Conservation (phyloP, 2,888 invertebrate genomes). For the Xanthostigma xanthostigma region DNA sequence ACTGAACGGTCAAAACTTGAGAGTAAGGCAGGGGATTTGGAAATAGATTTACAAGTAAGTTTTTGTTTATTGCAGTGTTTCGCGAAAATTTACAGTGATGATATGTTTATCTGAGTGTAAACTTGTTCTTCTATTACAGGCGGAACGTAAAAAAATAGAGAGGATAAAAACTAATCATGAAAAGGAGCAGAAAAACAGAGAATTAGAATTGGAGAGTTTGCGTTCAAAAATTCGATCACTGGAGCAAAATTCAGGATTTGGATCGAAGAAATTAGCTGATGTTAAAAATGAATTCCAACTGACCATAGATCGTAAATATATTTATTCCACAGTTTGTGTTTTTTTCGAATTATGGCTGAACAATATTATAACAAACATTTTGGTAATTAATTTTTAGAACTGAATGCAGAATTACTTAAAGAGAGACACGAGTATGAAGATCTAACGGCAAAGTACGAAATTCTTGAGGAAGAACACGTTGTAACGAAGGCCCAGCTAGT, state of each 20-base stretch:
- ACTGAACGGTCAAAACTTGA: conserved; percentile 47
- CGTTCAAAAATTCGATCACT: conserved; percentile 56
- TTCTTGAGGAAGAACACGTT: conserved; percentile 71
- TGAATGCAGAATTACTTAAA: conserved; percentile 48
- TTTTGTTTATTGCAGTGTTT: conserved; percentile 16
- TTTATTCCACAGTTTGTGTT: conserved; percentile 11
- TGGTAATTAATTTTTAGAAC: conserved; percentile 31
- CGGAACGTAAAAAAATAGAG: conserved; percentile 50
- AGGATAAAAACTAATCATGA: conserved; percentile 51
- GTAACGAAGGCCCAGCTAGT: conserved; percentile 68
- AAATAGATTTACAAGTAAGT: conserved; percentile 39
- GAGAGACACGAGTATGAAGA: conserved; percentile 65
- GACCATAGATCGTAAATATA: conserved; percentile 48
- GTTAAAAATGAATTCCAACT: conserved; percentile 52
- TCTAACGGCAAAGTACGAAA: conserved; percentile 67
- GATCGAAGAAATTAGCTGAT: conserved; percentile 48
- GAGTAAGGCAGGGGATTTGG: conserved; percentile 43
- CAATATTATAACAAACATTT: not conserved
- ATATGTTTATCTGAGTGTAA: conserved; percentile 4
- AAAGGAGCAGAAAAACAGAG: conserved; percentile 61
- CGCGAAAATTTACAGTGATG: conserved; percentile 23
- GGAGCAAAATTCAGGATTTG: conserved; percentile 43
- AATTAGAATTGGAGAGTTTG: conserved; percentile 59
- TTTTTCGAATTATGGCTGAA: not conserved
- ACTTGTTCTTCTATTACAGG: conserved; percentile 26